Conservation (phyloP, 2,888 invertebrate genomes). For the Andrena hattorfiana region DNA sequence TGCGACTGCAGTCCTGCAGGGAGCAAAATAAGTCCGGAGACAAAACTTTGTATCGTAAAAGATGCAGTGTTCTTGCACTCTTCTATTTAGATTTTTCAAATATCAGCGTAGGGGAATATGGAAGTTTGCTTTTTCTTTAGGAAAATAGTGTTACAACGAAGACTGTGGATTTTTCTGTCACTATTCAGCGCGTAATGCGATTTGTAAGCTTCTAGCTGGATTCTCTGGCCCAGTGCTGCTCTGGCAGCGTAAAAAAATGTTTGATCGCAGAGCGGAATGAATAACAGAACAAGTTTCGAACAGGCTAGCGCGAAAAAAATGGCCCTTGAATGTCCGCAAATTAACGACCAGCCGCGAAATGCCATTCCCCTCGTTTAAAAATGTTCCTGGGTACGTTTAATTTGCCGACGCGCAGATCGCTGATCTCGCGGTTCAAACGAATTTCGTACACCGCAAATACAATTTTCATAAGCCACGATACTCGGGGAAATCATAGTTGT, state of each 20-base stretch:
- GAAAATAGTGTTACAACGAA: background rate
- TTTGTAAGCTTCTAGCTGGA: background rate
- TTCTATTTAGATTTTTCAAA: too few species aligned
- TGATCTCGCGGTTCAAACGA: background rate
- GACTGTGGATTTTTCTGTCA: background rate
- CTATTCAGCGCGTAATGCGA: background rate
- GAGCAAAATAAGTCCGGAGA: background rate
- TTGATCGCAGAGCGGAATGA: conserved; percentile 34
- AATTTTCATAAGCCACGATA: conserved; percentile 7
- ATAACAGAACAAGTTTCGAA: conserved; percentile 64
- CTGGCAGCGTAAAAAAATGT: conserved; percentile 30
- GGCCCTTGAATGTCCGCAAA: background rate
- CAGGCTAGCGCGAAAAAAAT: conserved; percentile 39
- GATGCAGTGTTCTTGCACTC: background rate
- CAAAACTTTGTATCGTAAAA: background rate
- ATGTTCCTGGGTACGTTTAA: background rate
- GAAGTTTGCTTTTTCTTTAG: background rate
- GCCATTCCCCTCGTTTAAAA: background rate
- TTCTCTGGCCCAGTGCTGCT: background rate
- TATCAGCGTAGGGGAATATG: background rate
- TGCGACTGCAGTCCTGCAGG: too few species aligned
- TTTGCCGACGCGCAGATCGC: background rate
- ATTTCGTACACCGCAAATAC: background rate
- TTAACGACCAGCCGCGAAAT: conserved; percentile 2
- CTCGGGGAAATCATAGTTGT: background rate